Percentiles rank a stretch among this genome's conserved stretches.
Evolutionary conservation across 64 coral and sea anemone genomes (phyloP).

Genomic region (Porites lutea): DNA sequence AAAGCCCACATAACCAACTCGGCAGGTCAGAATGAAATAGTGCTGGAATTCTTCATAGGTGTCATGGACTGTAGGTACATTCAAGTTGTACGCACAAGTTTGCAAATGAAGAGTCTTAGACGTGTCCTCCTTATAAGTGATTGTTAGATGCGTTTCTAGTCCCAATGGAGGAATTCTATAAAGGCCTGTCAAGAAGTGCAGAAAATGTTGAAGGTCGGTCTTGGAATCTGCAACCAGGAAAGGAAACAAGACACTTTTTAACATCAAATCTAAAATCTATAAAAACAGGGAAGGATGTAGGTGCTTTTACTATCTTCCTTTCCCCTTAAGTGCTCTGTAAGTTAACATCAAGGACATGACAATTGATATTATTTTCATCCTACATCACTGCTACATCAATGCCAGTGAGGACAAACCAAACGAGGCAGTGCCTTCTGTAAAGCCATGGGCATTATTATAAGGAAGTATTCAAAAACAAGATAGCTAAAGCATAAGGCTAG

Average conservation of each 20-base stretch:
- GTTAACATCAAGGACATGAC: conserved; percentile 7
- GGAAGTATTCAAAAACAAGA: conserved; percentile 8
- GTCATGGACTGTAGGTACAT: conserved; percentile 49
- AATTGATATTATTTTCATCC: neutral
- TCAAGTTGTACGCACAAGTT: conserved; percentile 39
- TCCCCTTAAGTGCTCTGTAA: neutral
- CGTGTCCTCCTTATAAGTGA: neutral
- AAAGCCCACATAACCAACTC: conserved; percentile 42
- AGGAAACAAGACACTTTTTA: neutral
- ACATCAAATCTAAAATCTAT: conserved; percentile 6
- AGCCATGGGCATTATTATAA: neutral
- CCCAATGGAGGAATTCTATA: conserved; percentile 16
- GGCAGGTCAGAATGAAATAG: conserved; percentile 40
- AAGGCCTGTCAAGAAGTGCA: conserved; percentile 21
- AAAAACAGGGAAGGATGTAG: neutral
- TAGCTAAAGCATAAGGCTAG: conserved; percentile 2
- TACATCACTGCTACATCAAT: conserved; percentile 1
- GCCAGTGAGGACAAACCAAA: neutral
- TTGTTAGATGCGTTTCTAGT: neutral
- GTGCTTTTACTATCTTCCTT: neutral
- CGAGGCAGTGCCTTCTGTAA: neutral
- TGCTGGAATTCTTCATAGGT: conserved; percentile 53
- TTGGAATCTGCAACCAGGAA: neutral
- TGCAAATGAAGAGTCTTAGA: neutral
- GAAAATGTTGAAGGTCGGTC: conserved; percentile 25